These are phyloP conservation scores for Nautilus pompilius DNA, from an alignment of 1,140 invertebrate species.

Conservation along the genomic window DNA sequence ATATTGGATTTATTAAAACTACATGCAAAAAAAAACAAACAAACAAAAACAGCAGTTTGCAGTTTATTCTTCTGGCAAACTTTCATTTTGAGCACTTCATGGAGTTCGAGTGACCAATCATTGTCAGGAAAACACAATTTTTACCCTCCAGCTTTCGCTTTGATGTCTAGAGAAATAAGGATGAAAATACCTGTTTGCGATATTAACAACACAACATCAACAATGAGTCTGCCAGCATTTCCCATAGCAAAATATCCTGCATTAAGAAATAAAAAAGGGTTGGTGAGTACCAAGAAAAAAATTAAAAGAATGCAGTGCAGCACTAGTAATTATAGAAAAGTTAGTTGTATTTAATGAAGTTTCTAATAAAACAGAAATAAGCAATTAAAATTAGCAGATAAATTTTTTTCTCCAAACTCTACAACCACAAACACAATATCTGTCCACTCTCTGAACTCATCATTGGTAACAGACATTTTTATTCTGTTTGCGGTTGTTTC, in stretches of 20 bases:
- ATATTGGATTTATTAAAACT: too few relatives aligned
- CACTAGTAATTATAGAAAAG: constrained; percentile 10
- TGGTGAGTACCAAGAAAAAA: neutral
- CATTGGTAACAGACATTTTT: too few relatives aligned
- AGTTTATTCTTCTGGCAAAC: neutral
- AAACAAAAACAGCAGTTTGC: neutral
- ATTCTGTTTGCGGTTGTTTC: too few relatives aligned
- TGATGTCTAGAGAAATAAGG: neutral
- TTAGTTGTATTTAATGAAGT: too few relatives aligned
- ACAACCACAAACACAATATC: too few relatives aligned
- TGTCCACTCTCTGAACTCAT: too few relatives aligned
- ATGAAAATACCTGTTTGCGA: constrained; percentile 51
- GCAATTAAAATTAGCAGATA: too few relatives aligned
- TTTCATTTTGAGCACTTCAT: neutral
- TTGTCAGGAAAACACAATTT: neutral
- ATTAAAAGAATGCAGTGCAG: neutral
- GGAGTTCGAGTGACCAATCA: neutral
- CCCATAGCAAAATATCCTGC: constrained; percentile 53
- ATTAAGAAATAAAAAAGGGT: constrained; percentile 12
- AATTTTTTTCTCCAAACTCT: too few relatives aligned
- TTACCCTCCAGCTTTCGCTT: too few relatives aligned
- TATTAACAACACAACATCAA: constrained; percentile 53
- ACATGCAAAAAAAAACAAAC: neutral
- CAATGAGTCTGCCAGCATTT: constrained; percentile 44
- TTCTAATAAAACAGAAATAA: too few relatives aligned